These are phyloP conservation scores for Phoenoteleia sp. DNA, from an alignment of 2,888 invertebrate species.

Conservation along the genomic window DNA sequence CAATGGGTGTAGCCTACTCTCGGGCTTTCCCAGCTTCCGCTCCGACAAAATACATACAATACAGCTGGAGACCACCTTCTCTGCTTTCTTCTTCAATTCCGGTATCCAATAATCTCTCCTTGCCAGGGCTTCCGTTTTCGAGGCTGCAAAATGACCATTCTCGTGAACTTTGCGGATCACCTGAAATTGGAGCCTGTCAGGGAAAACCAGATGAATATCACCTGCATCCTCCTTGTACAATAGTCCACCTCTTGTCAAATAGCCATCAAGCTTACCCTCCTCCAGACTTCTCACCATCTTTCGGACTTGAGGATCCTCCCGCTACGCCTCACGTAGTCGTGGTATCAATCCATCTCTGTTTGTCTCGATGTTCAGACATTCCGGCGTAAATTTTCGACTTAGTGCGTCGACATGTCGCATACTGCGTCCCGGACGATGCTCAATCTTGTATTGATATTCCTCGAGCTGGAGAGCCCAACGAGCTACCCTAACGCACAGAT, in stretches of 20 bases:
- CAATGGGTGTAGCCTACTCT: conserved; percentile 6
- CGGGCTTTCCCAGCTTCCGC: neutral
- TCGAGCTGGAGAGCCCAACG: conserved; percentile 7
- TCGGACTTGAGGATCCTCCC: neutral
- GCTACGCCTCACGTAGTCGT: conserved; percentile 1
- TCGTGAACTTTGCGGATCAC: too few species aligned
- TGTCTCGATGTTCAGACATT: neutral
- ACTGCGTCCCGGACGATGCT: conserved; percentile 11
- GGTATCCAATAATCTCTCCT: conserved; percentile 31
- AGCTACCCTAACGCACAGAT: conserved; percentile 15
- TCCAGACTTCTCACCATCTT: neutral
- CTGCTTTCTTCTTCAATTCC: neutral
- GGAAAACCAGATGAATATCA: conserved; percentile 19
- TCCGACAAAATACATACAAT: neutral
- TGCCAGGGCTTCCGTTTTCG: neutral
- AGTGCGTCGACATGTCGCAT: conserved; percentile 29
- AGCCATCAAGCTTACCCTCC: neutral
- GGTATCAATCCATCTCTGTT: neutral
- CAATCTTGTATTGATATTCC: conserved; percentile 9
- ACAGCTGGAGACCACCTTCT: conserved; percentile 12
- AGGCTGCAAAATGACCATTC: conserved; percentile 27
- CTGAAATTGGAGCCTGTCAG: conserved; percentile 10
- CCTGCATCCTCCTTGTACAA: conserved; percentile 1
- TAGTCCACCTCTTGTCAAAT: neutral
- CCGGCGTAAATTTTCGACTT: neutral